Evolutionary conservation across 2,888 invertebrate species (phyloP).

Genomic region (Caenorhabditis virilis): DNA sequence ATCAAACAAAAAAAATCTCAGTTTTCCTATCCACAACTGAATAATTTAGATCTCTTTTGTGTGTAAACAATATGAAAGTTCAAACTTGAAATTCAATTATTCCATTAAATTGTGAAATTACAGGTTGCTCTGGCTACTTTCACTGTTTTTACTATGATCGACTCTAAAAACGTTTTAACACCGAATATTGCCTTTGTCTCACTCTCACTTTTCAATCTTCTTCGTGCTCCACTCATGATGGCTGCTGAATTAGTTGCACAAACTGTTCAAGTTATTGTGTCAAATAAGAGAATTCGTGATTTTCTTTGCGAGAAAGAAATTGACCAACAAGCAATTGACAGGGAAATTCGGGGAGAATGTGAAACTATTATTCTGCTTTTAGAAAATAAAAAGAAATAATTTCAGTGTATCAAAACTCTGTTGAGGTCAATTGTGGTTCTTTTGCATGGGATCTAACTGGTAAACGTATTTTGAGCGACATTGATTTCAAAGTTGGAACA

Average conservation of each 20-base stretch:
- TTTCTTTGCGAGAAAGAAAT: slow-evolving; percentile 56
- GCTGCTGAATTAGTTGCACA: slow-evolving; percentile 72
- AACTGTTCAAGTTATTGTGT: slow-evolving; percentile 65
- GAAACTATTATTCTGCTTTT: not conserved
- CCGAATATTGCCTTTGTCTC: slow-evolving; percentile 84
- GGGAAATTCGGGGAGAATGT: slow-evolving; percentile 40
- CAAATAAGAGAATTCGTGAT: slow-evolving; percentile 60
- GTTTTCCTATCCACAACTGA: too few relatives aligned
- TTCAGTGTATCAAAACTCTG: slow-evolving; percentile 39
- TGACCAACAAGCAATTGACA: slow-evolving; percentile 27
- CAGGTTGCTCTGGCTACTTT: slow-evolving; percentile 65
- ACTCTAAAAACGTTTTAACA: slow-evolving; percentile 57
- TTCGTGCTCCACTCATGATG: slow-evolving; percentile 47
- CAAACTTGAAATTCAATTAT: not conserved
- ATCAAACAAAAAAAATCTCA: too few relatives aligned
- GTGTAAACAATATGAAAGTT: too few relatives aligned
- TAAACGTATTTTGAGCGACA: slow-evolving; percentile 26
- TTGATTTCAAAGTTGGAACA: slow-evolving; percentile 25
- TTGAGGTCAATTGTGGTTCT: slow-evolving; percentile 38
- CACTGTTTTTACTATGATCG: slow-evolving; percentile 55
- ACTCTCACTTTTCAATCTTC: slow-evolving; percentile 91
- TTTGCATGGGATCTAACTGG: slow-evolving; percentile 40
- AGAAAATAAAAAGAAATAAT: not conserved
- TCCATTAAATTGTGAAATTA: too few relatives aligned
- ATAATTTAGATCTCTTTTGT: too few relatives aligned